Conservation (phyloP, 1,140 invertebrate genomes). For the Aleiodes sp. region DNA sequence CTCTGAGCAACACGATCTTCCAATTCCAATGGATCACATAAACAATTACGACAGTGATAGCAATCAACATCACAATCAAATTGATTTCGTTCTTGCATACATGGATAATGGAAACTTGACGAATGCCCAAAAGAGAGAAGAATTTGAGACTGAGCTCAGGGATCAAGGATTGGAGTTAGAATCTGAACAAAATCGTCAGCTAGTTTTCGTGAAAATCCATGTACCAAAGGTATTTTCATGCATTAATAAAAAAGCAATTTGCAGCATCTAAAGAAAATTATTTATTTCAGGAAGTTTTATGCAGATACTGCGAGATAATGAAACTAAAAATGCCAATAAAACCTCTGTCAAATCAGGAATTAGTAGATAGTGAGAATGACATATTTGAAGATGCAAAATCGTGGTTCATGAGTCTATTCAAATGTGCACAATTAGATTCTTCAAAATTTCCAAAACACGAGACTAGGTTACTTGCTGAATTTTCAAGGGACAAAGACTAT, state of each 20-base stretch:
- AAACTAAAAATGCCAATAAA: constrained; percentile 91
- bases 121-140: constrained; percentile 63
- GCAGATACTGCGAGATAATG: constrained; percentile 85
- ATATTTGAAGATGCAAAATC: constrained; percentile 58
- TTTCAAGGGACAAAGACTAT: constrained; percentile 76
- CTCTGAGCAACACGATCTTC: constrained; percentile 27
- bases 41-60: not conserved
- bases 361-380: constrained; percentile 40
- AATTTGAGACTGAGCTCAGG: constrained; percentile 70
- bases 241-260: not conserved
- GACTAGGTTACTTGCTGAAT: constrained; percentile 73
- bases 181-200: constrained; percentile 69
- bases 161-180: constrained; percentile 72
- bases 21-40: constrained; percentile 5
- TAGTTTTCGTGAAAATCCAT: constrained; percentile 79
- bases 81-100: constrained; percentile 77
- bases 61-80: constrained; percentile 56
- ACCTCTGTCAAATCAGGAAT: constrained; percentile 64
- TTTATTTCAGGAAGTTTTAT: constrained; percentile 72
- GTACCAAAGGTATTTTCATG: constrained; percentile 69
- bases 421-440: constrained; percentile 64
- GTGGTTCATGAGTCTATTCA: constrained; percentile 55
- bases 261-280: not conserved
- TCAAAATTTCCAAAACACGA: constrained; percentile 67
- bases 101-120: constrained; percentile 62